Evolutionary conservation across 2,888 invertebrate genomes (phyloP), one percentile per base, ranked within the genome.

Genomic region (Pterobdella sp.): DNA sequence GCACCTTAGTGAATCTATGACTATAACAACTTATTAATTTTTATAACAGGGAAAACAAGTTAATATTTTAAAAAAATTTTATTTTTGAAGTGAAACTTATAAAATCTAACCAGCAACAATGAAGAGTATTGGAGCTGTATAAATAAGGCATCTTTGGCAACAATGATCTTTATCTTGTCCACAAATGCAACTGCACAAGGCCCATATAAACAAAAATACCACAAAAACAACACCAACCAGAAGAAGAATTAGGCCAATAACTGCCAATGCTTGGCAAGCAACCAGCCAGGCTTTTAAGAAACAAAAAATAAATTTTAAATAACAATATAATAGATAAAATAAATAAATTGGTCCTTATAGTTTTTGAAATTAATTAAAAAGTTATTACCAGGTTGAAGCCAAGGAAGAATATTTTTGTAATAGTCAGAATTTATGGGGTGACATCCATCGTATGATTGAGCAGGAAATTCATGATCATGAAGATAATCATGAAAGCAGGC

Each of bases 61-160:
- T 22, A 22, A 31, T 31, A 31, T 18, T 14, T n/a, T 65, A 32
- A 31, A 65, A 2, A 65, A 65, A 22, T 7, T 63, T 42, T 14
- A 42, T 42, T 22, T 18, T 63, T n/a, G 31, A 63, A 29, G 31
- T n/a, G n/a, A n/a, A 7, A 63, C 10, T 7, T 14, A 67, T 14
- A 35, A 32, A 56, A 70, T 73, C 74, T 32, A 42, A 77, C 78
- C 77, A 29, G 78, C 72, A 2, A 78, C 64, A 36, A 78, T 78
- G 68, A 75, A 77, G 71, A 77, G 42, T 37, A 78, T 78, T 35
- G 78, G 78, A 29, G 77, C 72, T 14, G 77, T 72, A 68, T 78
- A 78, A 74, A 76, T 73, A 66, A 78, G 72, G 60, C 73, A 71
- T 49, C 75, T 68, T 37, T 76, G 78, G 60, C 78, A 78, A 64